Evolutionary conservation across 2,888 invertebrate species (phyloP).

Genomic region (Leptothorax acervorum): DNA sequence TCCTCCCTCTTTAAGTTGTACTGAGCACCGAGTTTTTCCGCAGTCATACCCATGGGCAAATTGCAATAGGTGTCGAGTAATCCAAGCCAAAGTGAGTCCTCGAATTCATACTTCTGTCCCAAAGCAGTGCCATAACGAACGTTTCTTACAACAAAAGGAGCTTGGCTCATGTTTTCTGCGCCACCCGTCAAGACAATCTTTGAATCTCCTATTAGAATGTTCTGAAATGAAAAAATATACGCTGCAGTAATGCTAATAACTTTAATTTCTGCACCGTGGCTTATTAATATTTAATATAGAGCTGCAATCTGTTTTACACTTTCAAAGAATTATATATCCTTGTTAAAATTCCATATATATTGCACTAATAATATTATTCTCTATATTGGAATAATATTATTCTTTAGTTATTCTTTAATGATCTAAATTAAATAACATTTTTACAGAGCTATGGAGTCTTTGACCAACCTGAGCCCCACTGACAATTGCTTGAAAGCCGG

Average conservation of each 20-base stretch:
- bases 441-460: neutral
- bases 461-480: conserved; percentile 93
- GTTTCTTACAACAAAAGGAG: conserved; percentile 94
- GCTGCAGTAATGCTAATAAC: conserved; percentile 45
- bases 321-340: neutral
- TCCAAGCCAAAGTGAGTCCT: conserved; percentile 96
- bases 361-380: neutral
- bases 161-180: conserved; percentile 97
- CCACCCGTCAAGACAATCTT: conserved; percentile 96
- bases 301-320: neutral
- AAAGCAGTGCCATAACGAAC: conserved; percentile 95
- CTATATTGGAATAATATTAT: neutral
- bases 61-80: conserved; percentile 96
- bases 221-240: conserved; percentile 86
- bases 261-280: neutral
- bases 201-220: conserved; percentile 94
- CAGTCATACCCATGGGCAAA: conserved; percentile 98
- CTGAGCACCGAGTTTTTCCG: conserved; percentile 96
- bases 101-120: conserved; percentile 92
- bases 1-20: conserved; percentile 93
- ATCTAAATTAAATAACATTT: conserved; percentile 20
- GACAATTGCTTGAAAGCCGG: conserved; percentile 98
- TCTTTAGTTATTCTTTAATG: neutral
- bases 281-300: conserved; percentile 21
- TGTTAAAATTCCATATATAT: neutral